Evolutionary conservation across 2,113 vertebrate species (phyloP), one percentile per base, ranked within the genome.

Genomic region (Brachyhypopomus occidentalis): DNA sequence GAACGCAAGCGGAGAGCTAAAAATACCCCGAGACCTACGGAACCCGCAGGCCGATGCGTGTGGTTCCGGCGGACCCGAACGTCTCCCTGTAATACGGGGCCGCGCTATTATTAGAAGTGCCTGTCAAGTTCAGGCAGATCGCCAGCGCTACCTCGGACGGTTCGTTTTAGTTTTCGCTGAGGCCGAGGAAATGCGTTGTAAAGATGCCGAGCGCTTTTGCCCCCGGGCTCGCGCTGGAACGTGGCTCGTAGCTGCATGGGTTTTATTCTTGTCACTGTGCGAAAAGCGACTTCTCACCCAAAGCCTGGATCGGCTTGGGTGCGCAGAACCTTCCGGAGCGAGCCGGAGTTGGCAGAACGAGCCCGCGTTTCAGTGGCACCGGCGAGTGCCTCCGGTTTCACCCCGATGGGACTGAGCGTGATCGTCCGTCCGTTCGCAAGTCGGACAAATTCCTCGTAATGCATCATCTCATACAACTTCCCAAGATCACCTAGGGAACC

Each of bases 401-500:
- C 48, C n/a, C 27, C 75, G 79, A 85, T 59, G 9, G 63, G 56
- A 84, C 81, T 70, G 70, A 77, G 78, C 34, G 70, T 81, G 83
- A 84, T n/a, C n/a, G n/a, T n/a, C n/a, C 5, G 73, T 56, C 9
- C 72, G 20, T 62, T 70, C 59, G 2, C 9, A 45, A 45, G 9
- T 4, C 7, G 38, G 7, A 48, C 5, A 8, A 48, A 48, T 5
- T 8, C 41, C 4, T 48, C 4, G 41, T 52, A 52, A 14, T 52
- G 9, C 9, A 52, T 52, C 45, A 52, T 52, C 12, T 52, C 2
- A 14, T 52, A 11, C 45, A 52, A 2, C 12, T 1, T 9, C 12
- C 45, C 45, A 52, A 52, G 45, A 52, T 52, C 45, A 52, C 45
- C 41, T 45, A 5, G 41, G 41, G 9, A 45, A 45, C 30, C 30